Evolutionary conservation across 2,113 vertebrate genomes (phyloP).

Genomic region (Sminthopsis crassicaudata): DNA sequence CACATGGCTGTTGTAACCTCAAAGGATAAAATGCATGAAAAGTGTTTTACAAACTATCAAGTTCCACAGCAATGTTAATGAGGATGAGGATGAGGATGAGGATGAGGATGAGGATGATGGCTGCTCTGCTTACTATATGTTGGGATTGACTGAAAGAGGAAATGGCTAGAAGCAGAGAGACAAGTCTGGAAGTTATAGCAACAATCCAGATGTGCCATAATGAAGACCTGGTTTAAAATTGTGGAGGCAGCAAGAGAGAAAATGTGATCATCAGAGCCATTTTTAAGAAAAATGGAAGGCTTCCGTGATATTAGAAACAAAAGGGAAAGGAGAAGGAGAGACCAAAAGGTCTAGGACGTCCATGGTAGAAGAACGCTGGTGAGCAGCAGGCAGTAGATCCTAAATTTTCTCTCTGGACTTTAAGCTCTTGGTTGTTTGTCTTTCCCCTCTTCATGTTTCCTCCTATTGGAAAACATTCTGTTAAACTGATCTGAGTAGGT

Average conservation of each 20-base stretch:
- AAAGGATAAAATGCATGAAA: not conserved
- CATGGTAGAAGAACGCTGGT: slow-evolving; percentile 52
- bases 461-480: slow-evolving; percentile 71
- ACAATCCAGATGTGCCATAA: not conserved
- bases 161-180: not conserved
- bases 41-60: not conserved
- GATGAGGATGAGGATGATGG: not conserved
- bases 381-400: slow-evolving; percentile 22
- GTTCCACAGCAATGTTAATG: not conserved
- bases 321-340: not conserved
- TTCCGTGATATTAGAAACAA: not conserved
- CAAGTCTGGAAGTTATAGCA: not conserved
- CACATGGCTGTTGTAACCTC: not conserved
- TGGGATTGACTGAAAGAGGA: not conserved
- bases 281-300: not conserved
- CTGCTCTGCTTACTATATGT: not conserved
- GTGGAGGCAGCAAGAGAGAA: not conserved
- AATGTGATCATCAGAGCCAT: not conserved
- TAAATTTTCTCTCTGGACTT: slow-evolving; percentile 46
- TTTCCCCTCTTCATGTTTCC: slow-evolving; percentile 72
- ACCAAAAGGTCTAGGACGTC: slow-evolving; percentile 5
- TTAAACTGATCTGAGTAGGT: slow-evolving; percentile 73
- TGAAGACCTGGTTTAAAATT: not conserved
- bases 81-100: not conserved
- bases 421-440: slow-evolving; percentile 66